Base-by-base conservation (phyloP, 2,797 vertebrate genomes). In the Melopsittacus undulatus region DNA sequence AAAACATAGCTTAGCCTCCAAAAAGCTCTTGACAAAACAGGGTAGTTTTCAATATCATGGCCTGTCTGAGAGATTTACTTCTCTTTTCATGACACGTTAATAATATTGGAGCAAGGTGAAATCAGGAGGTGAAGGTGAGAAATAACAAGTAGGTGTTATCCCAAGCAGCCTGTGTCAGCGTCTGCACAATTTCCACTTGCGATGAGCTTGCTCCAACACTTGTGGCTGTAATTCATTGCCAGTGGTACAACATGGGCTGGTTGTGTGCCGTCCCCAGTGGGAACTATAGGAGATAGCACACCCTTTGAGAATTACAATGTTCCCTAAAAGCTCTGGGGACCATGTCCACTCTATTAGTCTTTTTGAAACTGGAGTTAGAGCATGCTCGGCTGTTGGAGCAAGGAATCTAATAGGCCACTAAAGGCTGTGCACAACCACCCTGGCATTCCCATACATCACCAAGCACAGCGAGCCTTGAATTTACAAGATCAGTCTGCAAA, bases 121-220 rank as follows among this genome's bases (percentile, higher is more conserved):
- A 80, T 23, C 2, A 1, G 64, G 84, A 83, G 75, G 30, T 38
- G 78, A 76, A 92, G 72, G 81, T 93, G 92, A 72, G 75, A 83
- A 52, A 77, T 26, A 34, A 68, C 6, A 1, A 62, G 78, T 13
- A 80, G 61, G 68, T 83, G 93, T 87, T n/a, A 91, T 7, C 68
- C 84, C 82, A 52, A 76, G 85, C 51, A 86, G 66, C 49, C 66
- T 34, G 51, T 19, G 36, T 62, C 92, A 8, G n/a, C 9, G 82
- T 78, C 92, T 93, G 89, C 57, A 66, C 89, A 46, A 78, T 93
- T 94, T 68, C 94, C 95, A 89, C 89, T 75, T 64, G 82, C 2
- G 1, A 38, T n/a, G 42, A 57, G 66, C 74, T 64, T 74, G 64
- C 48, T 80, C 34, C 72, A 32, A 1, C 32, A 3, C 68, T 83